Base-by-base conservation (phyloP, 2,797 vertebrate genomes). In the Lepus oiostolus region DNA sequence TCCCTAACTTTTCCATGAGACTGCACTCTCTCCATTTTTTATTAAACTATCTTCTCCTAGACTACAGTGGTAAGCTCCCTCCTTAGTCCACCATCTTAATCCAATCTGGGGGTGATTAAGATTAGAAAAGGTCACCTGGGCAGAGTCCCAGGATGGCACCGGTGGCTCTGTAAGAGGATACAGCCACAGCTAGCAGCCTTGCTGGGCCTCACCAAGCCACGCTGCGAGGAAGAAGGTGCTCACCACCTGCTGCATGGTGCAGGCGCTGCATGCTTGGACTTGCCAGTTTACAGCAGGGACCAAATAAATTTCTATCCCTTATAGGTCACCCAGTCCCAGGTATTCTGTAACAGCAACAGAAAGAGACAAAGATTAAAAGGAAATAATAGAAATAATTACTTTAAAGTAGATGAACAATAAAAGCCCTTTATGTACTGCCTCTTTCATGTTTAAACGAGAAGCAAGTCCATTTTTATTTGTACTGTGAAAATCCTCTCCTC, bases 311-410 rank as follows among this genome's bases (percentile, higher is more conserved):
- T 71, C 68, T 35, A 71, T 71, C 35, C 68, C 35, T 71, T 35
- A 71, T 19, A 71, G 35, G 22, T 38, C 35, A 71, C 32, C 21
- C 68, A 71, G 32, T 50, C 17, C 32, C 63, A 50, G n/a, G 28
- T 11, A 83, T 47, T 67, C 63, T 83, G 42, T n/a, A 50, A 6
- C 68, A 26, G 63, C 30, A 84, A 32, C 30, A 67, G 21, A 84
- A 67, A 68, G 2, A 21, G 42, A 42, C 52, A 60, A 76, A 58
- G 16, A 58, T 67, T 67, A 71, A 80, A 50, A 13, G 19, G 2
- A 92, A 85, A 75, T 16, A 38, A 68, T 62, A 63, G 76, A 74
- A 94, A 76, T 38, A 74, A 74, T 22, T 94, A 60, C 74, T 77
- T 86, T 91, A 54, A 24, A 89, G 30, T 76, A 85, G 8, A 62